These are phyloP conservation scores for Micromys minutus DNA, from an alignment of 2,113 vertebrate species.

Conservation along the genomic window DNA sequence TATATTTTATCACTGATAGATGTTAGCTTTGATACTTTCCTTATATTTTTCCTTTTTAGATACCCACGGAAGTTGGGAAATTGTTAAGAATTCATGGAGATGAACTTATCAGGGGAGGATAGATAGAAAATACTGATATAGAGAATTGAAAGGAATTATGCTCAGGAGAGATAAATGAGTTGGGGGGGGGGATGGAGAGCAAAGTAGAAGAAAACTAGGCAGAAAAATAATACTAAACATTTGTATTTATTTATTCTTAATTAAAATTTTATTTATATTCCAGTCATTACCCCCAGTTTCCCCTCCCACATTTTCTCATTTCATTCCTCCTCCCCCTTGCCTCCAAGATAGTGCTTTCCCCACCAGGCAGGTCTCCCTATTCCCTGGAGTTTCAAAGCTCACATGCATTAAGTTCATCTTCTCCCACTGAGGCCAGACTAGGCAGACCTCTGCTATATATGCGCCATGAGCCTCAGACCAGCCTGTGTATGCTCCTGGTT, in stretches of 20 bases:
- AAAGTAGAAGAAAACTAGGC: not conserved
- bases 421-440: too few relatives aligned
- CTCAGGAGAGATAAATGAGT: not conserved
- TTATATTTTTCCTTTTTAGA: not conserved
- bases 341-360: too few relatives aligned
- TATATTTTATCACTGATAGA: not conserved
- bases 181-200: not conserved
- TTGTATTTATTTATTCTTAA: not conserved
- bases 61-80: not conserved
- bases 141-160: not conserved
- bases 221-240: not conserved
- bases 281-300: too few relatives aligned
- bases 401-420: too few relatives aligned
- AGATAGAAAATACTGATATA: not conserved
- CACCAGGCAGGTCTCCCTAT: too few relatives aligned
- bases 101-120: not conserved
- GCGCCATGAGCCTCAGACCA: too few relatives aligned
- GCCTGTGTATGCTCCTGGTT: too few relatives aligned
- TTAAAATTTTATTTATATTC: too few relatives aligned
- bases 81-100: not conserved
- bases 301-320: too few relatives aligned
- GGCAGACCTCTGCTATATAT: too few relatives aligned
- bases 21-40: not conserved
- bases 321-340: too few relatives aligned
- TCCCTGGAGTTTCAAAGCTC: too few relatives aligned